These are phyloP conservation scores for Phthorimaea operculella DNA, from an alignment of 1,140 invertebrate species.

Conservation along the genomic window DNA sequence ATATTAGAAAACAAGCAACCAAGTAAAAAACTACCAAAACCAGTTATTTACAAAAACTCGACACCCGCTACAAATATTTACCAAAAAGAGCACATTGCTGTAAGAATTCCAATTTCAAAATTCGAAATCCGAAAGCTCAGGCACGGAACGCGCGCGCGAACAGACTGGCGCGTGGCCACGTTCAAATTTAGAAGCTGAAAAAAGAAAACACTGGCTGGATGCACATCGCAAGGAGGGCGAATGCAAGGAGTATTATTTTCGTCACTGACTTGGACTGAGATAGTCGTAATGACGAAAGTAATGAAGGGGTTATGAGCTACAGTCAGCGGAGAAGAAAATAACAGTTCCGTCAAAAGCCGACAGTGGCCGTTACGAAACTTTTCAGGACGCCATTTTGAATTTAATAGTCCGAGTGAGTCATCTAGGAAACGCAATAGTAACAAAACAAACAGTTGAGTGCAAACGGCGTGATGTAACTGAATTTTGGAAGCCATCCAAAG, in stretches of 20 bases:
- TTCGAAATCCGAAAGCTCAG: conserved; percentile 15
- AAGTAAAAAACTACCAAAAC: neutral
- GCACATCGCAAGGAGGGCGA: conserved; percentile 58
- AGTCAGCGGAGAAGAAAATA: neutral
- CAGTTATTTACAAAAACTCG: conserved; percentile 11
- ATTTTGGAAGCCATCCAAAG: neutral
- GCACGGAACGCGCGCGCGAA: conserved; percentile 40
- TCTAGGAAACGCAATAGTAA: neutral
- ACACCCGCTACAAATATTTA: conserved; percentile 22
- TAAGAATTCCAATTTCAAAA: conserved; percentile 14
- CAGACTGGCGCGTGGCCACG: conserved; percentile 53
- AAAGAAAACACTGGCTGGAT: conserved; percentile 37
- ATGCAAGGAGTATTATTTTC: conserved; percentile 40
- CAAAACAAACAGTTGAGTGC: neutral
- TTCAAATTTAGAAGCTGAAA: conserved; percentile 58
- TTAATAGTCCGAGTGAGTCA: too few species aligned
- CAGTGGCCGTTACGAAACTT: neutral
- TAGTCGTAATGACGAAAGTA: neutral
- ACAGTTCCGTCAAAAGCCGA: neutral
- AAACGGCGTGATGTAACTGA: neutral
- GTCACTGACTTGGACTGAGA: conserved; percentile 11
- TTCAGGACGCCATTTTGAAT: conserved; percentile 5
- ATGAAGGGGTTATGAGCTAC: neutral
- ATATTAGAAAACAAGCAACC: conserved; percentile 2
- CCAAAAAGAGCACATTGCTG: conserved; percentile 15